phyloP scores from a whole-genome alignment of 2,113 vertebrate genomes.

The Leiothrix lutea region DNA sequence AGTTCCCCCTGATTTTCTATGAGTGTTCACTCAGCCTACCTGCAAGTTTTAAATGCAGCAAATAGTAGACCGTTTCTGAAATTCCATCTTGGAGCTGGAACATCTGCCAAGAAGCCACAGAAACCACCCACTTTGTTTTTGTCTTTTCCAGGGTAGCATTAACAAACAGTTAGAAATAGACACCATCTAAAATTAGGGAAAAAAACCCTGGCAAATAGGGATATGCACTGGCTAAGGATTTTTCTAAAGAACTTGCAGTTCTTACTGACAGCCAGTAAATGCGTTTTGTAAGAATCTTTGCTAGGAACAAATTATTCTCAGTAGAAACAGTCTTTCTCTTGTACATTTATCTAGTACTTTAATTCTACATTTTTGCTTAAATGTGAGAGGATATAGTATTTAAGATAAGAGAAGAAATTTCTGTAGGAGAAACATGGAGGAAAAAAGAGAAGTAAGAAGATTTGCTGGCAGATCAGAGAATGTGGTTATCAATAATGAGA shows the following conservation, averaged over 20 bases:
- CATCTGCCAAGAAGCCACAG: conserved; percentile 40
- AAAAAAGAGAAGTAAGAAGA: not conserved
- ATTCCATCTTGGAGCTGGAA: conserved; percentile 20
- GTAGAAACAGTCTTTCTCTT: not conserved
- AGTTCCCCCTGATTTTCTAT: not conserved
- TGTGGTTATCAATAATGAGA: not conserved
- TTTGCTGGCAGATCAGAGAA: not conserved
- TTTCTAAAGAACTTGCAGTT: not conserved
- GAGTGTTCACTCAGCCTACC: not conserved
- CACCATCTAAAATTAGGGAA: conserved; percentile 33
- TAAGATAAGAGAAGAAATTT: not conserved
- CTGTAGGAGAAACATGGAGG: not conserved
- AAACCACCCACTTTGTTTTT: conserved; percentile 48
- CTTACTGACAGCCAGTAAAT: not conserved
- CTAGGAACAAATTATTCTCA: not conserved
- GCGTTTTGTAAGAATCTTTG: conserved; percentile 4
- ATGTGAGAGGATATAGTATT: not conserved
- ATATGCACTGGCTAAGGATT: not conserved
- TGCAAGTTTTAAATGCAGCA: not conserved
- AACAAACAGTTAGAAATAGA: conserved; percentile 44
- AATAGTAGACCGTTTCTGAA: not conserved
- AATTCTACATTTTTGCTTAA: not conserved
- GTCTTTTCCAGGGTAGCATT: conserved; percentile 40
- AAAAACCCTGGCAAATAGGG: not conserved
- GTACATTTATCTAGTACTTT: not conserved